phyloP scores from a whole-genome alignment of 2,113 vertebrate genomes.

The Agapornis roseicollis region DNA sequence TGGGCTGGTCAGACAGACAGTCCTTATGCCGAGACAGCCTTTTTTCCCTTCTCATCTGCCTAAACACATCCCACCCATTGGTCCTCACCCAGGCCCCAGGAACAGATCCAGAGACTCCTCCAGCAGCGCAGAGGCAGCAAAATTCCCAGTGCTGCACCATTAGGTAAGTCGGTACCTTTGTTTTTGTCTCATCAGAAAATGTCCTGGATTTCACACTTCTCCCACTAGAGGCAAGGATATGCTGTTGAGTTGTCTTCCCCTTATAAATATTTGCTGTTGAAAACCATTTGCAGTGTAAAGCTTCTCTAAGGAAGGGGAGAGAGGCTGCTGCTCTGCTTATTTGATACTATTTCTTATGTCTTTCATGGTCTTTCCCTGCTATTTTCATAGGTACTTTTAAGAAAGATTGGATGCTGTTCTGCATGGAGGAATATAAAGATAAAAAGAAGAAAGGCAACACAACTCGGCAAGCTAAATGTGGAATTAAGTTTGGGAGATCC shows the following conservation, averaged over 20 bases:
- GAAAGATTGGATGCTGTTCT: background rate
- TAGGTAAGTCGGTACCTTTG: background rate
- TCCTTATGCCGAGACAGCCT: background rate
- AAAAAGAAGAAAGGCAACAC: background rate
- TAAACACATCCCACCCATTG: background rate
- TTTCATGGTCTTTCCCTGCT: background rate
- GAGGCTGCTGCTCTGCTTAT: background rate
- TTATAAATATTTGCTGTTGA: background rate
- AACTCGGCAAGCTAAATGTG: background rate
- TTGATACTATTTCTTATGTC: background rate
- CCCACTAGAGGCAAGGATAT: background rate
- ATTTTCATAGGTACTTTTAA: background rate
- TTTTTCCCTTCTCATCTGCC: background rate
- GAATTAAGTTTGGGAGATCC: background rate
- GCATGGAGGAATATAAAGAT: background rate
- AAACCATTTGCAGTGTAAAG: background rate
- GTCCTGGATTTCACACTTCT: background rate
- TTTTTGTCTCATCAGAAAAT: background rate
- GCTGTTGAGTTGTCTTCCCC: background rate
- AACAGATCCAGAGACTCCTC: background rate
- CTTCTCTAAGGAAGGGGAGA: background rate
- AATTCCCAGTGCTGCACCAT: rapidly evolving
- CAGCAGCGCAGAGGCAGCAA: background rate
- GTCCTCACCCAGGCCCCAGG: background rate
- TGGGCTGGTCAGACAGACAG: background rate